Base-by-base conservation (phyloP, 2,888 invertebrate genomes). In the Dichetophora obliterata region DNA sequence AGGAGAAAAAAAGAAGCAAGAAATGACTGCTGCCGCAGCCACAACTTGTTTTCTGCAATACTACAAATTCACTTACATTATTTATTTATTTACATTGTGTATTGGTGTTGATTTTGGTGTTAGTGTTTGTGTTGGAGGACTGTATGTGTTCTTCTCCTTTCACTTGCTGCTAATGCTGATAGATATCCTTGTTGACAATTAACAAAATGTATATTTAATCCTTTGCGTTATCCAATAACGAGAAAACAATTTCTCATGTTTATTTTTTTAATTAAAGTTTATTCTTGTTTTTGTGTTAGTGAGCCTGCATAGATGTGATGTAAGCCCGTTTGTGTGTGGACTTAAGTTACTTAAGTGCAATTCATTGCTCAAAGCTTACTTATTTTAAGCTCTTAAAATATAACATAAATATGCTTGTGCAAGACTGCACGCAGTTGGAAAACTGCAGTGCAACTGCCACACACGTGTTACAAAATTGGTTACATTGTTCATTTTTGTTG, bases 201-300 rank as follows among this genome's bases (percentile, higher is more conserved):
- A 75, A 79, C 76, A 14, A 78, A 80, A 81, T 78, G 76, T 74
- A 75, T 70, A 77, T 80, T 80, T 81, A 81, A 81, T 79, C 79
- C 79, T 76, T 76, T 79, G 66, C 77, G 76, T 79, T 69, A 80
- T 77, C 79, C 43, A 79, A 50, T 73, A 70, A 74, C 75, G 77
- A 66, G 70, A 54, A 73, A 75, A 72, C 57, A 63, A 76, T 77
- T 74, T 76, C 52, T 75, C 72, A 72, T 79, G 77, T 72, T 79
- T 75, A 77, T 70, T 69, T 22, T 68, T 75, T 75, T 74, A 75
- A 70, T 74, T 74, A 73, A 75, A 75, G 74, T 48, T 43, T 72
- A 61, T 22, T 77, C 50, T 22, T 24, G 16, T 27, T 11, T 43
- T 43, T 43, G 63, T 54, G n/a, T 59, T 6, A 14, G 27, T 24